Evolutionary conservation across 1,140 invertebrate species (phyloP).

Genomic region (Heliconius hewitsoni): DNA sequence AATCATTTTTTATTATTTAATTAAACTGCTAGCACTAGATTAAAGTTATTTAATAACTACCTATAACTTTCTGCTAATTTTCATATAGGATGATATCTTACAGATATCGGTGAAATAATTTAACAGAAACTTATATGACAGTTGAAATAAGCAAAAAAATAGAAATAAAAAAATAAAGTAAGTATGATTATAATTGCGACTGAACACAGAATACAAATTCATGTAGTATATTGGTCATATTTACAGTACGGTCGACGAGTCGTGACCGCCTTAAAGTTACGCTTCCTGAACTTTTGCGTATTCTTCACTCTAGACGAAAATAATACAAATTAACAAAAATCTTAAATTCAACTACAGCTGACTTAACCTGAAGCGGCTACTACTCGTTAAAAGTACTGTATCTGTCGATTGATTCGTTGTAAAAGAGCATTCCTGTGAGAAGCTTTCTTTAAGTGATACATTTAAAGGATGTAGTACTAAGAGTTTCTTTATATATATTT

Average conservation of each 20-base stretch:
- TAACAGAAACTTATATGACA: conserved; percentile 3
- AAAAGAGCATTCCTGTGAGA: conserved; percentile 66
- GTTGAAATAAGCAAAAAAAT: neutral
- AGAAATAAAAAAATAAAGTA: neutral
- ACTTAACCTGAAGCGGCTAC: no score
- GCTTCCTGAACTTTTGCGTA: no score
- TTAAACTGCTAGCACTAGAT: neutral
- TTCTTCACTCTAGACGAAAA: no score
- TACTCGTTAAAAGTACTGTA: no score
- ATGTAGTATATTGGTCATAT: conserved; percentile 25
- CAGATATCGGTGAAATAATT: neutral
- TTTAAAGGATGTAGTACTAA: neutral
- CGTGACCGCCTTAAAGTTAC: no score
- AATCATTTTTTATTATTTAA: neutral
- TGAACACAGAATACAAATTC: neutral
- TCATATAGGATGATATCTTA: neutral
- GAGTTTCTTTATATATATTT: neutral
- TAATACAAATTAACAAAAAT: no score
- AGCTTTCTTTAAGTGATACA: conserved; percentile 43
- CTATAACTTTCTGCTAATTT: neutral
- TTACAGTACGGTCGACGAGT: no score
- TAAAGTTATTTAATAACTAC: neutral
- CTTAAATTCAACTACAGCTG: no score
- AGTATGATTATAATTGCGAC: conserved; percentile 9
- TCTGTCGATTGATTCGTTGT: conserved; percentile 22